Percentiles rank a stretch among this genome's conserved stretches.
phyloP scores from a whole-genome alignment of 1,140 invertebrate species.

The Saccostrea cuccullata region DNA sequence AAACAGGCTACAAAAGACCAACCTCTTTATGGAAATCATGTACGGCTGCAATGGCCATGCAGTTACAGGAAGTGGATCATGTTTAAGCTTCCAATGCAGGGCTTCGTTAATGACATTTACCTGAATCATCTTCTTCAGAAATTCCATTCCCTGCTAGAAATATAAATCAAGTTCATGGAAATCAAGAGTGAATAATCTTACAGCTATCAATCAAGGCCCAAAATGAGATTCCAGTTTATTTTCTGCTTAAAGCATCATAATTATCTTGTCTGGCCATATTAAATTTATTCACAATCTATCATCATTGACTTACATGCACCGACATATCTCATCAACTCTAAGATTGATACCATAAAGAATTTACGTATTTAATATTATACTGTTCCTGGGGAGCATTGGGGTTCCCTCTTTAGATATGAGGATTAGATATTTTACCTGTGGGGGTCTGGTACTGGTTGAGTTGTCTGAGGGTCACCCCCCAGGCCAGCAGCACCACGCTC shows the following conservation, averaged over 20 bases:
- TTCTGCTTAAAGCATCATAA: too few relatives aligned
- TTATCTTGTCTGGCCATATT: too few relatives aligned
- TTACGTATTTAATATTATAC: too few relatives aligned
- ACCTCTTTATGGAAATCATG: conserved; percentile 86
- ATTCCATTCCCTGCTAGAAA: conserved; percentile 65
- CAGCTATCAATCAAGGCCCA: too few relatives aligned
- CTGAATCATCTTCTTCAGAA: conserved; percentile 86
- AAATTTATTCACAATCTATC: too few relatives aligned
- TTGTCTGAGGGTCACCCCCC: conserved; percentile 89
- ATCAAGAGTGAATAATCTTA: neutral
- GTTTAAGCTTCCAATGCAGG: conserved; percentile 84
- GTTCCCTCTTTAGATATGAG: too few relatives aligned
- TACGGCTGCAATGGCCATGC: conserved; percentile 84
- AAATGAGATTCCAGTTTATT: too few relatives aligned
- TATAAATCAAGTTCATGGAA: neutral
- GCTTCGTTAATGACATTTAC: conserved; percentile 85
- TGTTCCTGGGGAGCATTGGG: too few relatives aligned
- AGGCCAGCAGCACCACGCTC: conserved; percentile 87
- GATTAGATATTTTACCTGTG: conserved; percentile 58
- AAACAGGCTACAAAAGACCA: conserved; percentile 37
- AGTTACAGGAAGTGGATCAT: conserved; percentile 89
- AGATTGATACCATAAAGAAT: too few relatives aligned
- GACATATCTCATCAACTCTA: too few relatives aligned
- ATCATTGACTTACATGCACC: too few relatives aligned
- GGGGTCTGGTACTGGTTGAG: conserved; percentile 80